Percentiles rank a stretch among this genome's conserved stretches.
These are phyloP conservation scores for Lepidostoma basale DNA, from an alignment of 1,140 invertebrate genomes.

Conservation along the genomic window DNA sequence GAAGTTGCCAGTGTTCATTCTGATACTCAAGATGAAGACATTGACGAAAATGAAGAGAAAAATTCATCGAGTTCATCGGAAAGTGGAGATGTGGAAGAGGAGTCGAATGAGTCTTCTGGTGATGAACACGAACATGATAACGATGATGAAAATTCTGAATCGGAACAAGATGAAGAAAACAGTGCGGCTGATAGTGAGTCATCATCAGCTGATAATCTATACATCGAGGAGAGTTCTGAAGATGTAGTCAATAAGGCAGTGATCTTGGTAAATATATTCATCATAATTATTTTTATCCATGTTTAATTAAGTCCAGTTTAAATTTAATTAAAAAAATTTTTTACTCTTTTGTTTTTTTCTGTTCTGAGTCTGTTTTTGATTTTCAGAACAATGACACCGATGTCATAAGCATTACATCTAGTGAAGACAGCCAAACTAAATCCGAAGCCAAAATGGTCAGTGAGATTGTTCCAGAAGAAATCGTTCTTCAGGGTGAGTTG, in stretches of 20 bases:
- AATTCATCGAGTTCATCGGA: no score
- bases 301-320: not conserved
- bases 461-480: not conserved
- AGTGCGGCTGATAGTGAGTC: conserved; percentile 22
- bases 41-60: conserved; percentile 19
- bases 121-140: not conserved
- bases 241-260: conserved; percentile 33
- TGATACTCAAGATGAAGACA: not conserved
- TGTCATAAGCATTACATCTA: conserved; percentile 20
- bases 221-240: conserved; percentile 33
- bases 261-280: conserved; percentile 38
- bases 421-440: conserved; percentile 20
- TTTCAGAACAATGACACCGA: conserved; percentile 18
- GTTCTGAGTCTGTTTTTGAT: no score
- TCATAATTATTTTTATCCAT: not conserved
- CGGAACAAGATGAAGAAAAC: conserved; percentile 48
- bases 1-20: not conserved
- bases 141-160: conserved; percentile 48
- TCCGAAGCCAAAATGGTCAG: not conserved
- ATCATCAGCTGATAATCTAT: not conserved
- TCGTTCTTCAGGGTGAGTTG: not conserved
- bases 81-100: conserved; percentile 33
- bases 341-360: conserved; percentile 21
- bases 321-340: not conserved
- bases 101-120: conserved; percentile 33